Conservation (phyloP, 2,113 vertebrate species). For the Pollimyrus isidori region DNA sequence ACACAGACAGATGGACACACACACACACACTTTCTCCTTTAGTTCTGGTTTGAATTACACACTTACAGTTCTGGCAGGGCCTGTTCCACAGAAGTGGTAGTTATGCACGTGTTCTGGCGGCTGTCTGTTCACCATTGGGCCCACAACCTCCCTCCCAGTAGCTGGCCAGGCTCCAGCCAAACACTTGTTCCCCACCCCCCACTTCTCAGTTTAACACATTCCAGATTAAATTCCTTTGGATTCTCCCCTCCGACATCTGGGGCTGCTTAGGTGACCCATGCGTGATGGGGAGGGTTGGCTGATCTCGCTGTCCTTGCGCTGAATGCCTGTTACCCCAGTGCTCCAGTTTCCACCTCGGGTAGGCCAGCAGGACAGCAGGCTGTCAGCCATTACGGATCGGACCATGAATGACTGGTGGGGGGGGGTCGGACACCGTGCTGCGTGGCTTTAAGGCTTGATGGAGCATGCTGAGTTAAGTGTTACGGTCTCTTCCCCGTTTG, state of each 20-base stretch:
- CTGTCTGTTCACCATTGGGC: neutral
- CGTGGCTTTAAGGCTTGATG: neutral
- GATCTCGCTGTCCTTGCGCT: neutral
- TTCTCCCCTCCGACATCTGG: slow-evolving; percentile 19
- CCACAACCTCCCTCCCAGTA: slow-evolving; percentile 14
- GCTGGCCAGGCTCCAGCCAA: slow-evolving; percentile 21
- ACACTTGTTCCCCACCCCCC: neutral
- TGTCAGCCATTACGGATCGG: neutral
- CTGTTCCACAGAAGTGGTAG: neutral
- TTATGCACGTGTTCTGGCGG: neutral
- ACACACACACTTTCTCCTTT: neutral
- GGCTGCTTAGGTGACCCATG: slow-evolving; percentile 15
- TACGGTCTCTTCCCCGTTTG: neutral
- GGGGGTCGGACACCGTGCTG: neutral
- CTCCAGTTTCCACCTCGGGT: neutral
- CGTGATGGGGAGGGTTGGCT: neutral
- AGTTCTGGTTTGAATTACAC: neutral
- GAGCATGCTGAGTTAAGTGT: neutral
- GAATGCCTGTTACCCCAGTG: neutral
- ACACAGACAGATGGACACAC: too few relatives aligned
- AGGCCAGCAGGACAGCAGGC: neutral
- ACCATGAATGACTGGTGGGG: neutral
- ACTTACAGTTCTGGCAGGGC: neutral
- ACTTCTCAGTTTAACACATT: slow-evolving; percentile 15
- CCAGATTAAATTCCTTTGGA: slow-evolving; percentile 25